phyloP scores from a whole-genome alignment of 1,140 invertebrate genomes.

The Polyergus mexicanus region DNA sequence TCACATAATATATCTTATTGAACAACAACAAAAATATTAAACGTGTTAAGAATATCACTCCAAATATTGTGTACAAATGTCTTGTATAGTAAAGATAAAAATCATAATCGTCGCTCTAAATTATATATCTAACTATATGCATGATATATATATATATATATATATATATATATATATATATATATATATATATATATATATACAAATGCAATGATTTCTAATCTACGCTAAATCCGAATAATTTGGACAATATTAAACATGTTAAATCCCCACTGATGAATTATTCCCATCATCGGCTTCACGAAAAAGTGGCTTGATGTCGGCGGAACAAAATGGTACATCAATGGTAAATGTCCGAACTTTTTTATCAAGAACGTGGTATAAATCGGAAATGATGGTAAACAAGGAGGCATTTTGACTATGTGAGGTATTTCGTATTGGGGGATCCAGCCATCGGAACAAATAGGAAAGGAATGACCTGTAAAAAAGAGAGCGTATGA shows the following conservation, averaged over 20 bases:
- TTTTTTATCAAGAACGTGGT: constrained; percentile 79
- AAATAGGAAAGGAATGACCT: constrained; percentile 76
- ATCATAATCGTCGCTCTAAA: not conserved
- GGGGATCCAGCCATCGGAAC: constrained; percentile 66
- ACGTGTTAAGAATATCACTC: not conserved
- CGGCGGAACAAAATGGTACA: constrained; percentile 79
- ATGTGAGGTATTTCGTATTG: constrained; percentile 77
- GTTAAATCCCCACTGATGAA: constrained; percentile 68
- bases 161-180: not conserved
- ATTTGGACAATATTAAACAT: constrained; percentile 7
- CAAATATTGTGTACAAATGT: not conserved
- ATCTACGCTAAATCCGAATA: not conserved
- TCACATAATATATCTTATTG: not conserved
- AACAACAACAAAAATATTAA: not conserved
- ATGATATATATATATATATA: not conserved
- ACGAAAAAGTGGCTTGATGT: constrained; percentile 72
- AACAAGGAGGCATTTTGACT: constrained; percentile 78
- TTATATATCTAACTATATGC: not conserved
- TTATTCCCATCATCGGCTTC: constrained; percentile 80
- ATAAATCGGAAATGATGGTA: constrained; percentile 75
- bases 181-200: not conserved
- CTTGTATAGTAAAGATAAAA: not conserved
- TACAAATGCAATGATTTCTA: not conserved
- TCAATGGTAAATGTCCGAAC: constrained; percentile 73
- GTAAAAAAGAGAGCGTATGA: not conserved